A percentile compares a stretch with the other conserved stretches of the same genome.
Conservation (phyloP, 2,113 vertebrate species). For the Riparia riparia region DNA sequence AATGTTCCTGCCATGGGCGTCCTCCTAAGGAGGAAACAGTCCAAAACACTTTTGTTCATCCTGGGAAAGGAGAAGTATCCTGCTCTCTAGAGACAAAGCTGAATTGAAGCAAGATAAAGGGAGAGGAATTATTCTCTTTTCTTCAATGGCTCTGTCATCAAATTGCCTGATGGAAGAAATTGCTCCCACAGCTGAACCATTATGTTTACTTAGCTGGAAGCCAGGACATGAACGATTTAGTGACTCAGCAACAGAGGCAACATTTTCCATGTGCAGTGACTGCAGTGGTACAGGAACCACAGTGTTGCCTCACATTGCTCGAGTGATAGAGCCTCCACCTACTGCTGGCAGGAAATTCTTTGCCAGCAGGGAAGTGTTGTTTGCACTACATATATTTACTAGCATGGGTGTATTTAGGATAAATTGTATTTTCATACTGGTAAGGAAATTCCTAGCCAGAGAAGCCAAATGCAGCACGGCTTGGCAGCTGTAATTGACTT, state of each 20-base stretch:
- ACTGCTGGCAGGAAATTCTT: not conserved
- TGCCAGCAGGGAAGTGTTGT: not conserved
- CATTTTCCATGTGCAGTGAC: not conserved
- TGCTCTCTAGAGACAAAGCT: not conserved
- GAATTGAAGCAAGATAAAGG: not conserved
- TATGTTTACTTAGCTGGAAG: not conserved
- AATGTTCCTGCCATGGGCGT: fast-evolving
- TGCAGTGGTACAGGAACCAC: not conserved
- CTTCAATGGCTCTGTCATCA: not conserved
- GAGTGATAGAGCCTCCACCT: not conserved
- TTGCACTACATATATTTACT: not conserved
- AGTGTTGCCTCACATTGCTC: not conserved
- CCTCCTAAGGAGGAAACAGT: not conserved
- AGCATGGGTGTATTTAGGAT: not conserved
- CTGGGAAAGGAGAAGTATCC: not conserved
- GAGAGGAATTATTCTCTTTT: not conserved
- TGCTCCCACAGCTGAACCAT: not conserved
- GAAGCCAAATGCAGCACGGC: fast-evolving
- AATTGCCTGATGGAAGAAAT: not conserved
- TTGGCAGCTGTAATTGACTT: not conserved
- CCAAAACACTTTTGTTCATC: not conserved
- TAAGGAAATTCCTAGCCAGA: not conserved
- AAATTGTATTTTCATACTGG: not conserved
- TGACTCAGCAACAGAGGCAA: not conserved
- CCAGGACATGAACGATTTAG: not conserved